These are phyloP conservation scores for Actinemys pallida DNA, from an alignment of 2,113 vertebrate genomes.

Conservation along the genomic window DNA sequence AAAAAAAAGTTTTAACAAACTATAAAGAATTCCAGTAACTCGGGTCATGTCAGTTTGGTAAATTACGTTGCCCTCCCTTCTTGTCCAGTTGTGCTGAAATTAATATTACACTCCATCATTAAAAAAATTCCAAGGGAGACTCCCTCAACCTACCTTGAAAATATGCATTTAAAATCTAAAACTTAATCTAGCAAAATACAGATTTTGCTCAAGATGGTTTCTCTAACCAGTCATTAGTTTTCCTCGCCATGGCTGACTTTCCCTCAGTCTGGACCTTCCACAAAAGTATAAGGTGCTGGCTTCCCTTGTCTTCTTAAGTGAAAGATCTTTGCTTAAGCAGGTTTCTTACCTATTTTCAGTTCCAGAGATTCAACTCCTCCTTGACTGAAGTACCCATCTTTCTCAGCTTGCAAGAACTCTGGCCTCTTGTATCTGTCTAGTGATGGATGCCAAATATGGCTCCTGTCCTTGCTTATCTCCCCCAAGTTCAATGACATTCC, in stretches of 20 bases:
- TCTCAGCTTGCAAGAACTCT: not conserved
- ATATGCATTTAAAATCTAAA: not conserved
- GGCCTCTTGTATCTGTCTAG: not conserved
- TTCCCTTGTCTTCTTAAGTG: not conserved
- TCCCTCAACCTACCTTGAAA: not conserved
- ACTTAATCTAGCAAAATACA: not conserved
- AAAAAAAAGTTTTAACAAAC: not conserved
- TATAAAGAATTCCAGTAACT: not conserved
- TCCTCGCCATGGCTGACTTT: not conserved
- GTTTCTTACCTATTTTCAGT: not conserved
- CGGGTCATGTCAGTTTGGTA: not conserved
- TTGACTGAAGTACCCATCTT: not conserved
- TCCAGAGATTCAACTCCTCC: not conserved
- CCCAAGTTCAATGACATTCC: not conserved
- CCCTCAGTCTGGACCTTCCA: not conserved
- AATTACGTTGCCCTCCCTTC: not conserved
- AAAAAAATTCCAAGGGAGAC: rapidly evolving
- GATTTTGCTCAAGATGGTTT: not conserved
- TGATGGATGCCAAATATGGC: not conserved
- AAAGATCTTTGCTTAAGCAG: not conserved
- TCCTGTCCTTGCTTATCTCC: not conserved
- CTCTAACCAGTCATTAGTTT: not conserved
- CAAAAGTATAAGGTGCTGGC: not conserved
- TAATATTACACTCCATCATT: not conserved
- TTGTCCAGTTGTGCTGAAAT: not conserved